phyloP scores from a whole-genome alignment of 2,797 vertebrate genomes.

The Gambusia yucatana region DNA sequence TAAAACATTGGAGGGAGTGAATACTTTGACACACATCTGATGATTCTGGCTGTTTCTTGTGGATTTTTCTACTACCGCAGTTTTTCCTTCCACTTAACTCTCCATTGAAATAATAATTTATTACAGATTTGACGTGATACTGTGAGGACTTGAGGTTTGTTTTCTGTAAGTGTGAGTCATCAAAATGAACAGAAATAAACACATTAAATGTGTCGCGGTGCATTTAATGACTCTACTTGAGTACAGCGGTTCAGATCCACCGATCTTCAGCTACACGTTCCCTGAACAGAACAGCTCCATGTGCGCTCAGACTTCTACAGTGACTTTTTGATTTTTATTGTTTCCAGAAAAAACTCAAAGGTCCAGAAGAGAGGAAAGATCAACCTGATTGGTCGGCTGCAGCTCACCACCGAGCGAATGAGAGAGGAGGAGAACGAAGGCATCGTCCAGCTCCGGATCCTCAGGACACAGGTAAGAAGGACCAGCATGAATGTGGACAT shows the following conservation, averaged over 20 bases:
- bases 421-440: slow-evolving; percentile 98
- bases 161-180: not conserved
- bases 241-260: not conserved
- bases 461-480: slow-evolving; percentile 92
- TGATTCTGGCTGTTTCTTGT: not conserved
- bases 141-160: not conserved
- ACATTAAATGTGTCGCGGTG: not conserved
- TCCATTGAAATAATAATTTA: not conserved
- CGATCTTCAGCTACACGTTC: not conserved
- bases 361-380: slow-evolving; percentile 99
- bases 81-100: not conserved
- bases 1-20: too few species aligned
- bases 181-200: not conserved
- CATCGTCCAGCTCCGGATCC: slow-evolving; percentile 97
- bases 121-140: not conserved
- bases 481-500: not conserved
- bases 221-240: not conserved
- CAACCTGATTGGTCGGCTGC: slow-evolving; percentile 96
- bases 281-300: not conserved
- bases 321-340: not conserved
- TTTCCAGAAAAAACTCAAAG: slow-evolving; percentile 94
- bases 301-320: not conserved
- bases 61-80: not conserved
- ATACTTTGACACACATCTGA: not conserved
- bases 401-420: slow-evolving; percentile 98